Base-by-base conservation (phyloP, 2,888 invertebrate genomes). In the Latheticus oryzae region DNA sequence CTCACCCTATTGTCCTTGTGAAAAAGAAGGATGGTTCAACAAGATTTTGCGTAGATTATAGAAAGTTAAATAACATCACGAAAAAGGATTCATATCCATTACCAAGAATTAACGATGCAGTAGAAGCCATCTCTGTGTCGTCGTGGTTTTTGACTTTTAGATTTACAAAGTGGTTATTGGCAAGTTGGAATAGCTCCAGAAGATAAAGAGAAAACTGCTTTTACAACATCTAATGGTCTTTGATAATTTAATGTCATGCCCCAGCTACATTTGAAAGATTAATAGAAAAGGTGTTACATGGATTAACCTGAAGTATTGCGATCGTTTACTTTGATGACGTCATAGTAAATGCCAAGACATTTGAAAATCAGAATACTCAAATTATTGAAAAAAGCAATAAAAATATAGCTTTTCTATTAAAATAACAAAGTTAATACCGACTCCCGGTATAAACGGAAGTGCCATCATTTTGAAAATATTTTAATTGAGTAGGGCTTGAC, bases 171-270 rank as follows among this genome's bases (percentile, higher is more conserved):
- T 38, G 62, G 57, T 5, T 62, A 62, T 38, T 62, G 59, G 58
- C 64, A 61, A 33, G 64, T 64, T 9, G 56, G 32, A 12, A 5
- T 56, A 8, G 11, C 42, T 1, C 23, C 40, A 5, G 30, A 32
- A 0, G 65, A 68, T 16, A 56, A 54, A 45, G 60, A 67, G 33
- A 65, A 68, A 35, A 68, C 66, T 3, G 67, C 66, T n/a, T 69
- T 68, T 26, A 43, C 62, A n/a, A 43, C 57, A 1, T 62, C 60
- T 0, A 43, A 45, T 8, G 66, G 61, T 4, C 13, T 69, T 4
- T 69, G 62, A 51, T 62, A 70, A 13, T 68, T 69, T 35, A 61
- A 52, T 0, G 65, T 68, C 0, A 68, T 68, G n/a, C n/a, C n/a
- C n/a, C n/a, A n/a, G n/a, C n/a, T n/a, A n/a, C n/a, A n/a, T n/a